phyloP scores from a whole-genome alignment of 1,140 invertebrate species.

The Zaprionus lachaisei region DNA sequence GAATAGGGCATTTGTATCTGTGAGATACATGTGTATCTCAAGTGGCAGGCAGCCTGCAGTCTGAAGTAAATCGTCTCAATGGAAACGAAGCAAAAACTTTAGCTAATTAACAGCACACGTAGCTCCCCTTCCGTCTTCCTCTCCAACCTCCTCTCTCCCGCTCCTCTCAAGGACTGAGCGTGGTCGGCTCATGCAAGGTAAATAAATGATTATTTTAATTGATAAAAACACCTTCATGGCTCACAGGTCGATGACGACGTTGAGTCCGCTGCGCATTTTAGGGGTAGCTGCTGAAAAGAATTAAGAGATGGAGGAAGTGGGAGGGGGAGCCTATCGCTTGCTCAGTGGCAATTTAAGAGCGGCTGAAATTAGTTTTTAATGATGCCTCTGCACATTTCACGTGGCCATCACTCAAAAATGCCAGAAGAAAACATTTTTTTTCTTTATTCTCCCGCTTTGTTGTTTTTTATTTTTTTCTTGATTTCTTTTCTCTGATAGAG shows the following conservation, averaged over 20 bases:
- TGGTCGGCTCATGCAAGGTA: constrained; percentile 56
- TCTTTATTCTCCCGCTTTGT: neutral
- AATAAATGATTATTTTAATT: constrained; percentile 82
- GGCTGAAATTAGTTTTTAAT: constrained; percentile 77
- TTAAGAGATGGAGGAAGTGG: neutral
- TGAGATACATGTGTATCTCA: neutral
- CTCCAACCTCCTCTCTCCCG: neutral
- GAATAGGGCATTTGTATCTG: neutral
- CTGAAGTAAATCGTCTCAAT: constrained; percentile 7
- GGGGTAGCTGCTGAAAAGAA: neutral
- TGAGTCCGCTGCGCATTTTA: neutral
- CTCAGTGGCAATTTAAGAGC: constrained; percentile 71
- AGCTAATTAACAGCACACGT: constrained; percentile 44
- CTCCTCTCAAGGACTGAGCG: neutral
- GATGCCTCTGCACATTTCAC: constrained; percentile 75
- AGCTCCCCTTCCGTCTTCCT: neutral
- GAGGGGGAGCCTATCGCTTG: constrained; percentile 34
- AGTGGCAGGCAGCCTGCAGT: neutral
- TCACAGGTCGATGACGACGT: constrained; percentile 29
- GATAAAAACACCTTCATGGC: constrained; percentile 77
- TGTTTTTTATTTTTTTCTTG: neutral
- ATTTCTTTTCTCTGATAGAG: constrained; percentile 17
- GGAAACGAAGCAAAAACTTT: constrained; percentile 23
- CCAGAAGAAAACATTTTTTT: constrained; percentile 25
- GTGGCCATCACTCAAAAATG: constrained; percentile 61